Evolutionary conservation across 2,888 invertebrate genomes (phyloP).

Genomic region (Xanthorhoe designata): DNA sequence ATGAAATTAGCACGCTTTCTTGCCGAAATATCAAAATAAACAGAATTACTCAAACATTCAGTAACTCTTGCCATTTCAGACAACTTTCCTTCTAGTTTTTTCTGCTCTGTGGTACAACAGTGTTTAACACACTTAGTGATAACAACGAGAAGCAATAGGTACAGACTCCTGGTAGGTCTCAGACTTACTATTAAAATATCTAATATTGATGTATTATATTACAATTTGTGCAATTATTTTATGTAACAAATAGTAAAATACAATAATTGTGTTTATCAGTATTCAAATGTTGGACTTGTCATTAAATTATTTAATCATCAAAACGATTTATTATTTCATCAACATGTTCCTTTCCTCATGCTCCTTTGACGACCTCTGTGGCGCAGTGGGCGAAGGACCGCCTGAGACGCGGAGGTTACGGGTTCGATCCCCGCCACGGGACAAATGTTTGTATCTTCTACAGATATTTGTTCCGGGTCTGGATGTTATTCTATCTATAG

Average conservation of each 20-base stretch:
- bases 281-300: conserved; percentile 76
- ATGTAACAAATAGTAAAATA: conserved; percentile 52
- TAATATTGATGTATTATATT: conserved; percentile 45
- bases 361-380: too few relatives aligned
- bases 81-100: not conserved
- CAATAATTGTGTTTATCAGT: conserved; percentile 68
- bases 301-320: conserved; percentile 80
- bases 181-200: not conserved
- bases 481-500: too few relatives aligned
- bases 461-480: too few relatives aligned
- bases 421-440: too few relatives aligned
- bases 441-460: too few relatives aligned
- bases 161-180: conserved; percentile 21
- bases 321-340: conserved; percentile 1
- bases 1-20: too few relatives aligned
- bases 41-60: too few relatives aligned
- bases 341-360: not conserved
- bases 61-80: too few relatives aligned
- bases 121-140: conserved; percentile 12
- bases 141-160: conserved; percentile 29
- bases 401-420: too few relatives aligned
- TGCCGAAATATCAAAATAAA: too few relatives aligned
- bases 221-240: conserved; percentile 63
- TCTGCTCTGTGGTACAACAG: not conserved
- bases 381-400: too few relatives aligned